Evolutionary conservation across 2,797 vertebrate genomes (phyloP), one percentile per base, ranked within the genome.

Genomic region (Pseudopleuronectes americanus): DNA sequence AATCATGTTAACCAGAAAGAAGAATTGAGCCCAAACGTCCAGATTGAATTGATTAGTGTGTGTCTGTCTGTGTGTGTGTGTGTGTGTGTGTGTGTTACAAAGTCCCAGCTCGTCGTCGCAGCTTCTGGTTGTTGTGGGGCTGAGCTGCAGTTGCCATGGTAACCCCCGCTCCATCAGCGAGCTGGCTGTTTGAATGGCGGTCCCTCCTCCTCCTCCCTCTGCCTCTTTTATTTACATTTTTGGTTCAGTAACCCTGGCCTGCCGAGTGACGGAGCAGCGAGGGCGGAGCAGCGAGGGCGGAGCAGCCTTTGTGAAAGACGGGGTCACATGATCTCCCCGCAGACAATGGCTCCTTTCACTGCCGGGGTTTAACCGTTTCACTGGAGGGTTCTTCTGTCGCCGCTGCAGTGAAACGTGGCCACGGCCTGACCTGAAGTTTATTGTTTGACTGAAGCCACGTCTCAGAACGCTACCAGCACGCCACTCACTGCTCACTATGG

Each of bases 91-190:
- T 38, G 36, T 59, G 59, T 67, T 58, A 26, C 67, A 21, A 47
- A 57, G 17, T 53, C 47, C 4, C 13, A 10, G 9, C 4, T 56
- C 45, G 0, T 51, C 26, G 0, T 31, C 8, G 2, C 36, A 71
- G 56, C 88, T 86, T 83, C 85, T 91, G 92, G 92, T 94, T 88
- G 92, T 79, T 81, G 81, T 82, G 87, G 36, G 85, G 84, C 88
- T 88, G 92, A 91, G 90, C 91, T 89, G 84, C 28, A 12, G 94
- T 95, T 92, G 88, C 93, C 90, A 89, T 93, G 90, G 88, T 82
- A 92, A 94, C 92, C 73, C 73, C 57, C 68, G 90, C 88, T 77
- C 73, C 77, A 58, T 93, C 91, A 85, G 73, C 90, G 76, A 88
- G 86, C 65, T 14, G 23, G 53, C 65, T 51, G 65, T 59, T 87